Base-by-base conservation (phyloP, 2,113 vertebrate genomes). In the Guaruba guarouba region DNA sequence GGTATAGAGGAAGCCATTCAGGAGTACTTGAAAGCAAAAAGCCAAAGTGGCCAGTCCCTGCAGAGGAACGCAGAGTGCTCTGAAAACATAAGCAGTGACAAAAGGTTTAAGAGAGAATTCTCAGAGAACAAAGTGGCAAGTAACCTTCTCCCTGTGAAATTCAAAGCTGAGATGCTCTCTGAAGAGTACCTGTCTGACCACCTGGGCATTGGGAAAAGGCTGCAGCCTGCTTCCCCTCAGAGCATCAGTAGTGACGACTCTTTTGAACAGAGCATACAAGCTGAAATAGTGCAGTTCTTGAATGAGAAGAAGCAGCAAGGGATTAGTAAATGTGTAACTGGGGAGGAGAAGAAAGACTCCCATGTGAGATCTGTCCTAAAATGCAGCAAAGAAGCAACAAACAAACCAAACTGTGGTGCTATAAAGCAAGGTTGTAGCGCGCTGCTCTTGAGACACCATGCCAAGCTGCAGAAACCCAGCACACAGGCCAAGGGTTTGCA, bases 1-100 rank as follows among this genome's bases (percentile, higher is more conserved):
- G 99, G 98, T 61, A 99, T 99, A 17, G 99, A 99, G 90, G 98
- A 99, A 87, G 99, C 99, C 37, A 99, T 99, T 95, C 98, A 99
- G 61, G 99, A 99, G 95, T 99, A 99, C 92, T 96, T 99, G 82
- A 99, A 99, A 96, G 98, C 99, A 44, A 99, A 98, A 94, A 98
- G 98, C 63, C 97, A 96, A 19, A 67, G 76, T 2, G 17, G 86
- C 17, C 94, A 68, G 59, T 83, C 93, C 0, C 24, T 86, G 63
- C 83, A 96, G 7, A 68, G 92, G 64, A 75, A 76, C 41, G 51
- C 94, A 5, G 94, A 76, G 48, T 63, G 44, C 28, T 82, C 96
- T 7, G 78, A 67, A 16, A 75, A 67, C 6, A 1, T 37, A 23
- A 69, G 48, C 12, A 48, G 41, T 48, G 89, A 91, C 46, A 37